Evolutionary conservation across 1,140 invertebrate species (phyloP), one percentile per base, ranked within the genome.

Genomic region (Schlechtendalia chinensis): DNA sequence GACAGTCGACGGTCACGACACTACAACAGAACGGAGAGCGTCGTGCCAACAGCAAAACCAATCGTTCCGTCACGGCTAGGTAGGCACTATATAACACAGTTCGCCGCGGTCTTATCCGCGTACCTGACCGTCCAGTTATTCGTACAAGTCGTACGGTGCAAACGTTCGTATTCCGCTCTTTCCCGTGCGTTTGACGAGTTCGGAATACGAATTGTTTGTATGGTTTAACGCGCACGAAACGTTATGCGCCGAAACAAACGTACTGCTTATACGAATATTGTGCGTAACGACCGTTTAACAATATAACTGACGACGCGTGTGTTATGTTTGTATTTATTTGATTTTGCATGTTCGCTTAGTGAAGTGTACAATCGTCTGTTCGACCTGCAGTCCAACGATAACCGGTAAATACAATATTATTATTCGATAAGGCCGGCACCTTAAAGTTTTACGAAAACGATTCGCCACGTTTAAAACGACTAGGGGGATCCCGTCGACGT

Each of bases 351-450:
- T 53, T 53, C 39, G 12, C 32, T 67, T 65, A 67, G 65, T 80
- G 79, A 67, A n/a, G 61, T 67, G 29, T 67, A 65, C 61, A 80
- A 32, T 32, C 65, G 39, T 27, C 45, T 65, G 29, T 80, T 80
- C 19, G 24, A 81, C 19, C 22, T 81, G 6, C 67, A 58, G 27
- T 22, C 67, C 29, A 47, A 81, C 17, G 53, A 74, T 32, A 17
- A 65, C n/a, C 50, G 29, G 65, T 80, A 32, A 69, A 50, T 69
- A 29, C 29, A 63, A 24, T 63, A 27, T 22, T 2, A 72, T 72
- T 50, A 27, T 47, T 79, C 10, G 24, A 61, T 80, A 71, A 24
- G 6, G 6, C 39, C 39, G 12, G 16, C 5, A 47, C 8, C 16
- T 1, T 6, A 19, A 69, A 24, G 5, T n/a, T n/a, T 17, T 47